Conservation (phyloP, 2,888 invertebrate species). For the Phrixothrix hirtus region DNA sequence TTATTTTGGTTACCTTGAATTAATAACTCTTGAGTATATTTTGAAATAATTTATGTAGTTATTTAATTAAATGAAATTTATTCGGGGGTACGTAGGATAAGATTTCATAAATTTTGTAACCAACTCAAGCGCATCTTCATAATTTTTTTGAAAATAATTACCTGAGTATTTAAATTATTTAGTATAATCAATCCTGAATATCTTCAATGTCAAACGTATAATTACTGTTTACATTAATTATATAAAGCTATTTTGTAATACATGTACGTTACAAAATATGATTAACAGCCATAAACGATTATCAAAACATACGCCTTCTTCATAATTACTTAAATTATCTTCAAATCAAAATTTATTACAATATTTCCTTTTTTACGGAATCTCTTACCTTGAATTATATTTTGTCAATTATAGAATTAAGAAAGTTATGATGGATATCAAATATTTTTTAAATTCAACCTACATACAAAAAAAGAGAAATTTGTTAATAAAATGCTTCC, state of each 20-base stretch:
- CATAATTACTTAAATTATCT: slow-evolving; percentile 17
- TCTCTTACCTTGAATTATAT: slow-evolving; percentile 19
- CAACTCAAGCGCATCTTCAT: too few relatives aligned
- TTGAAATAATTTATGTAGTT: too few relatives aligned
- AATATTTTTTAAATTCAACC: not conserved
- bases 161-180: too few relatives aligned
- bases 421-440: slow-evolving; percentile 6
- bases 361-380: slow-evolving; percentile 26
- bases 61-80: too few relatives aligned
- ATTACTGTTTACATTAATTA: slow-evolving; percentile 2
- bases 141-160: too few relatives aligned
- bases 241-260: slow-evolving; percentile 4
- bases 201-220: too few relatives aligned
- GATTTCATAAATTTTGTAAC: too few relatives aligned
- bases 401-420: slow-evolving; percentile 26
- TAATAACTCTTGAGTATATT: too few relatives aligned
- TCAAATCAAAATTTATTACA: slow-evolving; percentile 20
- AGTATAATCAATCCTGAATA: too few relatives aligned
- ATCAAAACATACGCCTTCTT: slow-evolving; percentile 7
- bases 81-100: too few relatives aligned
- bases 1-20: too few relatives aligned
- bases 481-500: not conserved
- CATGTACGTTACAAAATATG: slow-evolving; percentile 12
- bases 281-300: slow-evolving; percentile 9
- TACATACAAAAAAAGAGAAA: slow-evolving; percentile 2